These are phyloP conservation scores for Lasioglossum villosulum DNA, from an alignment of 2,888 invertebrate genomes.

Conservation along the genomic window DNA sequence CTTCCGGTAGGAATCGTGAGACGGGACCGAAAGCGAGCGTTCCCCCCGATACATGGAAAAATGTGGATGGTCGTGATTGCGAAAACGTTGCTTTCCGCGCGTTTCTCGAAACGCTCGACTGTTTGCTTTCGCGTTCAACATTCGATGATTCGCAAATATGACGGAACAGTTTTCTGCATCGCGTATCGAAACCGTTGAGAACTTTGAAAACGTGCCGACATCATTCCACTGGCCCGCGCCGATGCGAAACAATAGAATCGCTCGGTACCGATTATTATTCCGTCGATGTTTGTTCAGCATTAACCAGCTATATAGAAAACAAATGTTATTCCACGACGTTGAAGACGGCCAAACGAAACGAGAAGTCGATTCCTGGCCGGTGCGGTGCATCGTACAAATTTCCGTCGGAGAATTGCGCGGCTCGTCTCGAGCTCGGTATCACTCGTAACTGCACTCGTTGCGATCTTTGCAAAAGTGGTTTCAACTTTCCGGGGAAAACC, in stretches of 20 bases:
- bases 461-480: slow-evolving; percentile 46
- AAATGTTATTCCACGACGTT: slow-evolving; percentile 41
- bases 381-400: not conserved
- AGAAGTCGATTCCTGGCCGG: not conserved
- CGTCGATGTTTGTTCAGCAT: slow-evolving; percentile 38
- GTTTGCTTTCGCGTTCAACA: slow-evolving; percentile 29
- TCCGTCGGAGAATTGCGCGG: not conserved
- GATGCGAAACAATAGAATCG: not conserved
- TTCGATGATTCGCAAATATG: slow-evolving; percentile 37
- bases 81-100: slow-evolving; percentile 11
- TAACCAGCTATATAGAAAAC: slow-evolving; percentile 22
- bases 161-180: slow-evolving; percentile 3
- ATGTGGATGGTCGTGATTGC: slow-evolving; percentile 6
- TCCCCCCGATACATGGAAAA: not conserved
- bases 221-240: not conserved
- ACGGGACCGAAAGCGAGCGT: not conserved
- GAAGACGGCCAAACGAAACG: not conserved
- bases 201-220: not conserved
- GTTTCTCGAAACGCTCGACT: slow-evolving; percentile 2
- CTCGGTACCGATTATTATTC: slow-evolving; percentile 28
- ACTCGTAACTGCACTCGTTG: not conserved
- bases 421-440: not conserved
- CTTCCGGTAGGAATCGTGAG: not conserved
- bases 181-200: not conserved
- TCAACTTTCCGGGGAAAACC: not conserved